Percentiles rank a stretch among this genome's conserved stretches.
phyloP scores from a whole-genome alignment of 2,113 vertebrate genomes.

The Grammomys surdaster region DNA sequence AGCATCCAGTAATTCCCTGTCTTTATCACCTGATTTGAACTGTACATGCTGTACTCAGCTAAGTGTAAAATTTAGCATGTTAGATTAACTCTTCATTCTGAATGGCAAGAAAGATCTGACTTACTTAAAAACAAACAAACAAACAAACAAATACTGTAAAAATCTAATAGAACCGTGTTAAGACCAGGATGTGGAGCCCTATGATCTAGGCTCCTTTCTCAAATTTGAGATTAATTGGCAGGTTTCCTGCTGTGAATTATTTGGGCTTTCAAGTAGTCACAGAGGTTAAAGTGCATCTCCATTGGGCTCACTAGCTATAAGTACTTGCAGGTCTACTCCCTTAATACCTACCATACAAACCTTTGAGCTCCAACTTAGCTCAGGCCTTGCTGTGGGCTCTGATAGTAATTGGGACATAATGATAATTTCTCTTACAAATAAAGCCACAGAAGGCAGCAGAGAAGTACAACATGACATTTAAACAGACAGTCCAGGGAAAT shows the following conservation, averaged over 20 bases:
- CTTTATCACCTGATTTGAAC: background rate
- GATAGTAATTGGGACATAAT: background rate
- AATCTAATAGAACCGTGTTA: background rate
- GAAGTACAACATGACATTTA: background rate
- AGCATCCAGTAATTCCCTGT: background rate
- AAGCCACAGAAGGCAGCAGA: background rate
- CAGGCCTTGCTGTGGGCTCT: background rate
- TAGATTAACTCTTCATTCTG: background rate
- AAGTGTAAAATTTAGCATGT: background rate
- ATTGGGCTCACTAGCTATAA: background rate
- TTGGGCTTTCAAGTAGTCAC: background rate
- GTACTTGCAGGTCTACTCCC: background rate
- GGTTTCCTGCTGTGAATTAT: background rate
- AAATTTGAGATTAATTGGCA: background rate
- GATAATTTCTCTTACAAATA: background rate
- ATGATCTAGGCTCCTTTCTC: background rate
- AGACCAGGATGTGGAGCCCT: background rate
- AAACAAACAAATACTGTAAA: background rate
- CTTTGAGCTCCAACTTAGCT: background rate
- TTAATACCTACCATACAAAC: background rate
- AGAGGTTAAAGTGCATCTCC: background rate
- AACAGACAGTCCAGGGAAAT: slow-evolving; percentile 21
- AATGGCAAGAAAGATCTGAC: background rate
- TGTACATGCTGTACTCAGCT: background rate
- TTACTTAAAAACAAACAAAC: background rate